Evolutionary conservation across 2,797 vertebrate genomes (phyloP).

Genomic region (Phoebastria nigripes): DNA sequence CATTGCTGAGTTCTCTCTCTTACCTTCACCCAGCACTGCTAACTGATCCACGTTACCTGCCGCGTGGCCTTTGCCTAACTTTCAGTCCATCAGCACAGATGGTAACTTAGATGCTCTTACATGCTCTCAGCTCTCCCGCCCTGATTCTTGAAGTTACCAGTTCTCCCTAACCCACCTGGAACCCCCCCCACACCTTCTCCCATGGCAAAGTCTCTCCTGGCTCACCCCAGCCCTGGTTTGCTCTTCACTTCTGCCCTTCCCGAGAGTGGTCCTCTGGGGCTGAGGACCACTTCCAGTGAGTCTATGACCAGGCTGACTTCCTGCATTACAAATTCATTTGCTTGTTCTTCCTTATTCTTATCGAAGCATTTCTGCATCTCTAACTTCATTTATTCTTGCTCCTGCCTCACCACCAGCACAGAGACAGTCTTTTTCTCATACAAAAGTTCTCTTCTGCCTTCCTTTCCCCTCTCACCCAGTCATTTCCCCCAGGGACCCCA

Average conservation of each 20-base stretch:
- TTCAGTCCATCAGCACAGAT: neutral
- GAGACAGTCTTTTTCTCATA: neutral
- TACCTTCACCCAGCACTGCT: neutral
- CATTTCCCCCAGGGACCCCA: neutral
- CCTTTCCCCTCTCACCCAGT: neutral
- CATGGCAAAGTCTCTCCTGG: neutral
- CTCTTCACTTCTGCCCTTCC: neutral
- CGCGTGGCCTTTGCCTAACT: neutral
- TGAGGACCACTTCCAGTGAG: neutral
- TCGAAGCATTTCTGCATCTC: neutral
- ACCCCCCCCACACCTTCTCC: neutral
- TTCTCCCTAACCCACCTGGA: neutral
- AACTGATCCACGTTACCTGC: neutral
- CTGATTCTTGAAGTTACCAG: neutral
- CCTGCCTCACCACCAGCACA: neutral
- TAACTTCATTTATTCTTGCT: neutral
- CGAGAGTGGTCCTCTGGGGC: neutral
- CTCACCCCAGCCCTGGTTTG: neutral
- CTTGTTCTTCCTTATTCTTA: neutral
- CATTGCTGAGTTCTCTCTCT: neutral
- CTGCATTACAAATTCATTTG: neutral
- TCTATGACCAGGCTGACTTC: neutral
- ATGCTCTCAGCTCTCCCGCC: neutral
- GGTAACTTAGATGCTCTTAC: neutral
- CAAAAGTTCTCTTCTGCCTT: neutral